Evolutionary conservation across 2,797 vertebrate species (phyloP).

Genomic region (Lepilemur ruficaudatus): DNA sequence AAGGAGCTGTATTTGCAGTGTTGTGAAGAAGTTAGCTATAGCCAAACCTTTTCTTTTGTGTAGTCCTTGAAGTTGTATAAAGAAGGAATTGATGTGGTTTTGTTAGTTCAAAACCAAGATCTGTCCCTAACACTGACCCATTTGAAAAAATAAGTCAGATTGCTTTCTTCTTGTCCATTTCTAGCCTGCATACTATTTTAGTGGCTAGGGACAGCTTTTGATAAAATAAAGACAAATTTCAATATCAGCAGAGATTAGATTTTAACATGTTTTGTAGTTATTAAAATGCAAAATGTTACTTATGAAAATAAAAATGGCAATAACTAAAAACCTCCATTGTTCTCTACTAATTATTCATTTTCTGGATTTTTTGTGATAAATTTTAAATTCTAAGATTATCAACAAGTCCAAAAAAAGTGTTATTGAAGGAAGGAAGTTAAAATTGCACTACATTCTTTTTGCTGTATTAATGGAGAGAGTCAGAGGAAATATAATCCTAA

Average conservation of each 20-base stretch:
- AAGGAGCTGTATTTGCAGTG: conserved; percentile 24
- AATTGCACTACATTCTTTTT: conserved; percentile 44
- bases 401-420: neutral
- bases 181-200: neutral
- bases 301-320: conserved; percentile 21
- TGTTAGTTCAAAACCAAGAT: conserved; percentile 25
- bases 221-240: conserved; percentile 31
- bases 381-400: conserved; percentile 22
- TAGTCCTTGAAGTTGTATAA: conserved; percentile 61
- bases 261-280: neutral
- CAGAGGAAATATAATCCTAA: neutral
- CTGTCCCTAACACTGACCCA: conserved; percentile 50
- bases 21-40: conserved; percentile 34
- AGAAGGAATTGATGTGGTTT: conserved; percentile 64
- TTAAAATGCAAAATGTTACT: conserved; percentile 46
- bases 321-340: neutral
- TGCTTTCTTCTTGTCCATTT: conserved; percentile 23
- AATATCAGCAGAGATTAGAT: neutral
- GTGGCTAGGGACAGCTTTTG: conserved; percentile 1
- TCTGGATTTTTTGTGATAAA: neutral
- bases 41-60: conserved; percentile 48
- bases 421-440: conserved; percentile 10
- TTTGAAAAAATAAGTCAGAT: conserved; percentile 28
- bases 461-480: neutral
- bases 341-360: conserved; percentile 15